Evolutionary conservation across 2,113 vertebrate species (phyloP).

Genomic region (Delphinapterus leucas): DNA sequence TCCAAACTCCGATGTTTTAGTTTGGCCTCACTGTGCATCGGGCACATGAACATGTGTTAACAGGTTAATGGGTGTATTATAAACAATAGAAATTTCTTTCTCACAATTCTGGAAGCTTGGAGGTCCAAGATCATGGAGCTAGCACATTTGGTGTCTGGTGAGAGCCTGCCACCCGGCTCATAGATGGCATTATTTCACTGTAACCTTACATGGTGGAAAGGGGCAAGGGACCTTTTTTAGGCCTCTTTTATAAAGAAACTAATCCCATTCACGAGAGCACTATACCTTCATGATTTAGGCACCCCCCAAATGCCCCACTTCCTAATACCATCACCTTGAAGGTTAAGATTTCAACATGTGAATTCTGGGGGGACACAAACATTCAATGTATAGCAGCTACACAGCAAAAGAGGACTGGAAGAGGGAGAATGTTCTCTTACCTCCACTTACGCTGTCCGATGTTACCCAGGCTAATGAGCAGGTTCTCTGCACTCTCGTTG

Average conservation of each 20-base stretch:
- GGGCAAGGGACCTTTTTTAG: neutral
- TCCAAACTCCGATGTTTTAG: no score
- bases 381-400: neutral
- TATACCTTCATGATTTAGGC: neutral
- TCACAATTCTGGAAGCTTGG: neutral
- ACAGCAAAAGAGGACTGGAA: neutral
- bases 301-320: neutral
- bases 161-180: neutral
- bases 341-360: neutral
- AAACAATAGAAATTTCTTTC: neutral
- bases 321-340: neutral
- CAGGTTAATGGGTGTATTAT: neutral
- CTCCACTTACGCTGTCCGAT: neutral
- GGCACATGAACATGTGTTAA: no score
- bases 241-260: neutral
- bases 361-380: neutral
- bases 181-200: neutral
- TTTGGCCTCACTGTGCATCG: no score
- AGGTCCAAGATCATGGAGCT: neutral
- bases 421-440: neutral
- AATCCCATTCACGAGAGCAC: neutral
- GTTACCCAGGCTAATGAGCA: neutral
- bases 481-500: neutral
- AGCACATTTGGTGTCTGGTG: neutral
- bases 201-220: neutral